phyloP scores from a whole-genome alignment of 1,140 invertebrate species.

The Rhagoletis pomonella region DNA sequence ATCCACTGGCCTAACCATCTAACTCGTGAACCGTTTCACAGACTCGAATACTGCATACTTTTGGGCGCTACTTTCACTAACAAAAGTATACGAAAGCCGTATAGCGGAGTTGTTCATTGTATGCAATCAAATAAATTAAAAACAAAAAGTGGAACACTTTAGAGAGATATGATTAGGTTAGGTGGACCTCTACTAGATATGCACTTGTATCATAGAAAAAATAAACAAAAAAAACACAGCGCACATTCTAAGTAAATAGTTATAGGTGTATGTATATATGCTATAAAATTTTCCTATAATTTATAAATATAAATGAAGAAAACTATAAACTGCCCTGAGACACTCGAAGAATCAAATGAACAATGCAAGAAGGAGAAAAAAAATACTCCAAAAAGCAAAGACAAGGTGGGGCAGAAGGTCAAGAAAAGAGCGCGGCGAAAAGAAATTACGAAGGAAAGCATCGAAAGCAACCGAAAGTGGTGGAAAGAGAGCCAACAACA shows the following conservation, averaged over 20 bases:
- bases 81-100: too few species aligned
- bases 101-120: too few species aligned
- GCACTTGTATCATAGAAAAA: slow-evolving; percentile 30
- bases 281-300: slow-evolving; percentile 10
- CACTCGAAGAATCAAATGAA: not conserved
- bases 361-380: not conserved
- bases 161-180: too few species aligned
- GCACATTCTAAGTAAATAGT: not conserved
- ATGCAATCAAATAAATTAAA: too few species aligned
- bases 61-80: too few species aligned
- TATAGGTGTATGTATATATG: not conserved
- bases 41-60: too few species aligned
- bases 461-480: not conserved
- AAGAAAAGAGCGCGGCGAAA: too few species aligned
- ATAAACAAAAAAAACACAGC: not conserved
- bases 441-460: not conserved
- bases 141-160: too few species aligned
- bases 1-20: too few species aligned
- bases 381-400: not conserved
- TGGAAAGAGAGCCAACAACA: too few species aligned
- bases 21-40: too few species aligned
- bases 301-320: not conserved
- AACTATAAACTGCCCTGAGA: slow-evolving; percentile 29
- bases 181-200: not conserved
- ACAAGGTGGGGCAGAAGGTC: not conserved